A percentile compares a stretch with the other conserved stretches of the same genome.
These are phyloP conservation scores for Bergia puertoricense DNA, from an alignment of 92 coral and sea anemone species.

Conservation along the genomic window DNA sequence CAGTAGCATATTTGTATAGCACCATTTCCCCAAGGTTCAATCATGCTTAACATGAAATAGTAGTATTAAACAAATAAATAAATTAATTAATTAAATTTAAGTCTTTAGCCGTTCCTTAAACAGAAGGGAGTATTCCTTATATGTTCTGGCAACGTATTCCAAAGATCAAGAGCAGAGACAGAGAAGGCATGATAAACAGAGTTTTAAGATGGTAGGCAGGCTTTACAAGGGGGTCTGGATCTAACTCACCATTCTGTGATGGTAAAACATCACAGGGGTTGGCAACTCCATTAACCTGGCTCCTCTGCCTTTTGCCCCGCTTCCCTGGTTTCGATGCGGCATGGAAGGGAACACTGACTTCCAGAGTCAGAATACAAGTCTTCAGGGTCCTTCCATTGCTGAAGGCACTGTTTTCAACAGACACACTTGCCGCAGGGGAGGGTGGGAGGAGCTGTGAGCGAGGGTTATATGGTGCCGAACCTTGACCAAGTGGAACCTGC, in stretches of 20 bases:
- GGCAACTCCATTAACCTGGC: conserved; percentile 23
- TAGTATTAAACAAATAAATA: too few relatives aligned
- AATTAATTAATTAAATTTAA: too few relatives aligned
- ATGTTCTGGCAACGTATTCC: too few relatives aligned
- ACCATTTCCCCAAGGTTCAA: too few relatives aligned
- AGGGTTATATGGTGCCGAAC: conserved; percentile 93
- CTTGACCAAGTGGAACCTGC: conserved; percentile 86
- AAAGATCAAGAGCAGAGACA: too few relatives aligned
- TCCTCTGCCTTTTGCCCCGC: conserved; percentile 48
- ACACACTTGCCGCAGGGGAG: conserved; percentile 79
- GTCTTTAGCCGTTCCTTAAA: too few relatives aligned
- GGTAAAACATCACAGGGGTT: conserved; percentile 15
- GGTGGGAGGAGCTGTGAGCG: conserved; percentile 86
- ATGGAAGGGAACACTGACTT: conserved; percentile 85
- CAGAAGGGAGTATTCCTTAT: too few relatives aligned
- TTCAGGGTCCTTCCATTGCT: conserved; percentile 70
- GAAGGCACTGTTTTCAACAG: conserved; percentile 83
- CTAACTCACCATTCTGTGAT: conserved; percentile 25
- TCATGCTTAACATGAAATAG: too few relatives aligned
- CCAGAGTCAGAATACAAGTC: conserved; percentile 86
- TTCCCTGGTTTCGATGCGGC: conserved; percentile 61
- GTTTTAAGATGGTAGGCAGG: too few relatives aligned
- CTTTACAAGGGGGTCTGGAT: neutral
- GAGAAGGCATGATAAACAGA: too few relatives aligned
- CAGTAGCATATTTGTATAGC: too few relatives aligned